Base-by-base conservation (phyloP, 2,888 invertebrate genomes). In the Nymphalis urticae region DNA sequence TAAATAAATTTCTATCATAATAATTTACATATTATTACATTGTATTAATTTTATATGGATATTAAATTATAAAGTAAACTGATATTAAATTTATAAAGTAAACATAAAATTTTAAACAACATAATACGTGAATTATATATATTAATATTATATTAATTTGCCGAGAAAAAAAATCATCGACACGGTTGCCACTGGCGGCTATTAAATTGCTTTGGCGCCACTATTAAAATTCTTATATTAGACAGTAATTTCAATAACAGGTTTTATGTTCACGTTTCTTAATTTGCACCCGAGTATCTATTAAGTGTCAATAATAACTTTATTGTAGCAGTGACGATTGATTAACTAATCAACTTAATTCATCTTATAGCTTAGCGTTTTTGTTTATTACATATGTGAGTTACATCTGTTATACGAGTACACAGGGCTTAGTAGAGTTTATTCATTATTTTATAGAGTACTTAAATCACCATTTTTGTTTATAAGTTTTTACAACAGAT, bases 211-310 rank as follows among this genome's bases (percentile, higher is more conserved):
- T 53, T 71, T 69, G 66, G 71, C 71, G 71, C 71, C 71, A 48
- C 66, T 66, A 69, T 66, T 64, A 71, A 69, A 66, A 63, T 69
- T 71, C 66, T 62, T 36, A 69, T 66, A 69, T 69, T 69, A 61
- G 60, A 42, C 53, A 54, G 54, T 62, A 48, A 71, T 66, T 69
- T 66, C 9, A 63, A 69, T 62, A 66, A 71, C 69, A 24, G 58
- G 71, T 71, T 68, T 62, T 62, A 50, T 32, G 63, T 58, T 56
- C 21, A 56, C 56, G 60, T 70, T 61, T 48, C 61, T 48, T 51
- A 48, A 58, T 56, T 42, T 13, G 42, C 47, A 8, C 13, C 13
- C 21, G 9, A 47, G 17, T 47, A 59, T 42, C n/a, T 42, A 59
- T 59, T 47, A 19, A 13, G 24, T 54, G 27, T 27, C 27, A 54